phyloP scores from a whole-genome alignment of 2,888 invertebrate genomes.

The Drosophila merina region DNA sequence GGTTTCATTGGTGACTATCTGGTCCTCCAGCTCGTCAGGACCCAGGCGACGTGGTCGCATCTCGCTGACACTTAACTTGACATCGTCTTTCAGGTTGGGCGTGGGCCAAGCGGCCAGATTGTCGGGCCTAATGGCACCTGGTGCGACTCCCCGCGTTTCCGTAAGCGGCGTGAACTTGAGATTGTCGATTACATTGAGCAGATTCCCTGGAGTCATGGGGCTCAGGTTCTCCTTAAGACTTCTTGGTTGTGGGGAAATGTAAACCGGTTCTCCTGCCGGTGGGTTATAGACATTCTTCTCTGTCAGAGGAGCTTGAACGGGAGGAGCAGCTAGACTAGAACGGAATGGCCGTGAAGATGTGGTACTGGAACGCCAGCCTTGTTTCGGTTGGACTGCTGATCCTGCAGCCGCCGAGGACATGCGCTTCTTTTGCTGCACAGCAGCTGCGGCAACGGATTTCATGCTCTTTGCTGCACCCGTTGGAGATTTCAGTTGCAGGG shows the following conservation, averaged over 20 bases:
- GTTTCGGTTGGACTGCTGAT: slow-evolving; percentile 27
- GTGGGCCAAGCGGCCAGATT: slow-evolving; percentile 81
- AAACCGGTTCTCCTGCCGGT: slow-evolving; percentile 2
- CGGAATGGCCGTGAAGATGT: slow-evolving; percentile 11
- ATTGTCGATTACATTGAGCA: slow-evolving; percentile 79
- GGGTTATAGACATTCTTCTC: slow-evolving; percentile 68
- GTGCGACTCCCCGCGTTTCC: slow-evolving; percentile 17
- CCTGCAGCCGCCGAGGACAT: slow-evolving; percentile 30
- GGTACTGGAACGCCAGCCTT: slow-evolving; percentile 15
- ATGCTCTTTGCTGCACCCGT: slow-evolving; percentile 78
- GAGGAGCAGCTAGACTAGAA: slow-evolving; percentile 4
- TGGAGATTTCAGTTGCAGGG: slow-evolving; percentile 82
- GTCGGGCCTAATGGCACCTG: slow-evolving; percentile 55
- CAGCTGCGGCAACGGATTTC: slow-evolving; percentile 45
- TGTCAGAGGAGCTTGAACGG: slow-evolving; percentile 59
- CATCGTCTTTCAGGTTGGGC: slow-evolving; percentile 54
- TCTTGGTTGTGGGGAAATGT: slow-evolving; percentile 41
- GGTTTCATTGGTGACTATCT: slow-evolving; percentile 73
- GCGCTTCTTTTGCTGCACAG: slow-evolving; percentile 57
- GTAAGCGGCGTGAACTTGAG: slow-evolving; percentile 82
- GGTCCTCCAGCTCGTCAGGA: slow-evolving; percentile 58
- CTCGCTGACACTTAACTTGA: slow-evolving; percentile 29
- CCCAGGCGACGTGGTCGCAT: slow-evolving; percentile 77
- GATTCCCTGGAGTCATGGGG: slow-evolving; percentile 83
- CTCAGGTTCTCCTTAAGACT: slow-evolving; percentile 84